Conservation (phyloP, 2,113 vertebrate species). For the Mus spicilegus region DNA sequence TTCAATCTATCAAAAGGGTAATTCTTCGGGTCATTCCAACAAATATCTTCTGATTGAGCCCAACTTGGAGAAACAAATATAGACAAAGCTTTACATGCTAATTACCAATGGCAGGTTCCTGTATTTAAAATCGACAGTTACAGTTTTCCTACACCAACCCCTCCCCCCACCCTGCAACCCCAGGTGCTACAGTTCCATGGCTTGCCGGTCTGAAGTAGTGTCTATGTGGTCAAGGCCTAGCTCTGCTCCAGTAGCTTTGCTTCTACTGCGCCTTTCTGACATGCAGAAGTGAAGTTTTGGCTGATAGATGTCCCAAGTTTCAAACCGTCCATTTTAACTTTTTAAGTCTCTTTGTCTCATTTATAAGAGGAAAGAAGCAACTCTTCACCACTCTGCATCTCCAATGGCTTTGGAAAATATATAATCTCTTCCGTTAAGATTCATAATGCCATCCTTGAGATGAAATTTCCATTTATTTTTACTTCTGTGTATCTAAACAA, state of each 20-base stretch:
- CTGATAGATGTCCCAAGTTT: slow-evolving; percentile 89
- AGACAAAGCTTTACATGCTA: slow-evolving; percentile 91
- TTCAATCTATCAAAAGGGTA: slow-evolving; percentile 88
- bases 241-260: slow-evolving; percentile 88
- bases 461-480: slow-evolving; percentile 99
- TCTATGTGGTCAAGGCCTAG: slow-evolving; percentile 87
- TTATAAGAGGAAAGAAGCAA: slow-evolving; percentile 80
- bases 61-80: slow-evolving; percentile 78
- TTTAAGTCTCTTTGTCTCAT: slow-evolving; percentile 83
- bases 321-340: slow-evolving; percentile 86
- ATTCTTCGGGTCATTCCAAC: slow-evolving; percentile 88
- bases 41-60: slow-evolving; percentile 86
- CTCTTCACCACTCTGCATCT: slow-evolving; percentile 97
- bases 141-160: slow-evolving; percentile 86
- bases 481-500: slow-evolving; percentile 97
- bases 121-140: slow-evolving; percentile 88
- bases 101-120: slow-evolving; percentile 89
- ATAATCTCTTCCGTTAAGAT: slow-evolving; percentile 99
- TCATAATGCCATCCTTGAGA: slow-evolving; percentile 99
- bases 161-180: slow-evolving; percentile 83
- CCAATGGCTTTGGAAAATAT: slow-evolving; percentile 99
- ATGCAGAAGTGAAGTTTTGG: slow-evolving; percentile 89
- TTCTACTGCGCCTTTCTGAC: slow-evolving; percentile 86
- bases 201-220: slow-evolving; percentile 91
- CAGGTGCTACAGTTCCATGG: slow-evolving; percentile 88